A percentile compares a stretch with the other conserved stretches of the same genome.
Evolutionary conservation across 2,797 vertebrate genomes (phyloP).

Genomic region (Leptatherina wallacei): DNA sequence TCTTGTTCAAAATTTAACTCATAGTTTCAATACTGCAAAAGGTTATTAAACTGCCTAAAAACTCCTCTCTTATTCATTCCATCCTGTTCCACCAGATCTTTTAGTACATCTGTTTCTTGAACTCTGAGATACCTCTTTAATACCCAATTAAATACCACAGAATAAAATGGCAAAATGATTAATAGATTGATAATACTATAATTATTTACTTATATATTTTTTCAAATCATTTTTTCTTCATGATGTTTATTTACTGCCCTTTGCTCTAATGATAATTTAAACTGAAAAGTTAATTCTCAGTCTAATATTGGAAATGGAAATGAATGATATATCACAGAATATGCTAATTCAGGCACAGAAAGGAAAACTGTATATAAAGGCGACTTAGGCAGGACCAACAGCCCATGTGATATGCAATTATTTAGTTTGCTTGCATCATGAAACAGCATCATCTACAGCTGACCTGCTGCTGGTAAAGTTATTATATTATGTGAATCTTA

Average conservation of each 20-base stretch:
- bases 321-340: background rate
- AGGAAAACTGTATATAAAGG: background rate
- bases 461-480: background rate
- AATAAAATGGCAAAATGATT: background rate
- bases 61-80: background rate
- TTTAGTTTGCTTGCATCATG: background rate
- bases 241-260: background rate
- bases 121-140: background rate
- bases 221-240: background rate
- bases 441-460: background rate
- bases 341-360: background rate
- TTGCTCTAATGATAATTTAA: background rate
- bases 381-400: background rate
- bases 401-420: background rate
- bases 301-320: background rate
- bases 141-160: background rate
- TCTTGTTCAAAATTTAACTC: background rate
- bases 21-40: background rate
- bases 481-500: background rate
- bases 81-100: background rate
- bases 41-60: background rate
- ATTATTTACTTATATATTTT: background rate
- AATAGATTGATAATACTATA: background rate
- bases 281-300: background rate
- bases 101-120: background rate